phyloP scores from a whole-genome alignment of 1,140 invertebrate species.

The Polypedilum pembai region DNA sequence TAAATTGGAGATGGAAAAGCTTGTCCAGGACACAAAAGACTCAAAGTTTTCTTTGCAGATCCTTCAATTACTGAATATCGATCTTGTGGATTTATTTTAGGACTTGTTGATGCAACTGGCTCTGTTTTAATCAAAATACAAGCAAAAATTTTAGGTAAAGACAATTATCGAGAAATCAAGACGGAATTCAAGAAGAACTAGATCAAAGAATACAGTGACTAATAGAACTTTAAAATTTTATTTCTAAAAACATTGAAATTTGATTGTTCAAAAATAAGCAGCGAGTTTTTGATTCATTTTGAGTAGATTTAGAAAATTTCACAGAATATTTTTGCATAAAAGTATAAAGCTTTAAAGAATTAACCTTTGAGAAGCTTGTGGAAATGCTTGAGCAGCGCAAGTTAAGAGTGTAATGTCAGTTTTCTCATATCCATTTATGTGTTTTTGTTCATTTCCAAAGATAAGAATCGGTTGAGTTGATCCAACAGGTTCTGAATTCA shows the following conservation, averaged over 20 bases:
- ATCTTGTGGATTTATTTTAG: slow-evolving; percentile 58
- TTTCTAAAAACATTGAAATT: too few relatives aligned
- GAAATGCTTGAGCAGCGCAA: slow-evolving; percentile 61
- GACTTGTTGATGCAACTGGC: slow-evolving; percentile 56
- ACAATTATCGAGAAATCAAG: too few relatives aligned
- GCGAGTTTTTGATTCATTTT: too few relatives aligned
- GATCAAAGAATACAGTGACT: too few relatives aligned
- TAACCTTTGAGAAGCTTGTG: too few relatives aligned
- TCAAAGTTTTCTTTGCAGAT: slow-evolving; percentile 48
- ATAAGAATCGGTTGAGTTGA: slow-evolving; percentile 58
- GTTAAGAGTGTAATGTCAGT: slow-evolving; percentile 45
- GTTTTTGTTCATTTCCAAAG: slow-evolving; percentile 41
- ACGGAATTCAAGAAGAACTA: too few relatives aligned
- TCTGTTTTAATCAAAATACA: slow-evolving; percentile 49
- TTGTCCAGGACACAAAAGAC: slow-evolving; percentile 63
- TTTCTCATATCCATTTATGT: slow-evolving; percentile 35
- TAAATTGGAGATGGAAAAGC: slow-evolving; percentile 61
- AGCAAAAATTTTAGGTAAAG: not conserved
- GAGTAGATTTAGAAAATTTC: too few relatives aligned
- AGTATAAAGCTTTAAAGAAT: too few relatives aligned
- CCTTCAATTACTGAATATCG: slow-evolving; percentile 56
- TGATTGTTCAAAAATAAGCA: too few relatives aligned
- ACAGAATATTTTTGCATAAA: too few relatives aligned
- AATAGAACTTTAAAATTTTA: too few relatives aligned
- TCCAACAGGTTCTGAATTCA: slow-evolving; percentile 66